Evolutionary conservation across 2,888 invertebrate species (phyloP).

Genomic region (Lumbricus terrestris): DNA sequence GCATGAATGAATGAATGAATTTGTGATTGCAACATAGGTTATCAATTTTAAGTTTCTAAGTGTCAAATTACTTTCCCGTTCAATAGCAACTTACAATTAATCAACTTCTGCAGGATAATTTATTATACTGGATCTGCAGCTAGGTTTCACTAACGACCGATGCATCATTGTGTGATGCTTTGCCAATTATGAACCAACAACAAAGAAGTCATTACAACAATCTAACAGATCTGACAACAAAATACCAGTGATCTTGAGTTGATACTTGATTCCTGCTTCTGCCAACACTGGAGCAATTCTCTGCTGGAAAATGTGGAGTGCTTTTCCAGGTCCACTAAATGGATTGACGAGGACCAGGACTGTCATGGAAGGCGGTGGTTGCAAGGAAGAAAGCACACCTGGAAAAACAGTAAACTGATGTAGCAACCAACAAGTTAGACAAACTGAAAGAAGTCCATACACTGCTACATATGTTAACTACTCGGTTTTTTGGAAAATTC

Average conservation of each 20-base stretch:
- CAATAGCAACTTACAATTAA: background rate
- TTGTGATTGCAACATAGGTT: too few relatives aligned
- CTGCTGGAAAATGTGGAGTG: conserved; percentile 77
- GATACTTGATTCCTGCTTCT: conserved; percentile 83
- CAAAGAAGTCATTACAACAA: background rate
- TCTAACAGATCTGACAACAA: background rate
- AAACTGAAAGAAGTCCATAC: background rate
- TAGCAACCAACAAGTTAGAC: background rate
- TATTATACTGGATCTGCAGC: background rate
- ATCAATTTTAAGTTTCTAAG: too few relatives aligned
- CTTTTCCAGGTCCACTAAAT: conserved; percentile 88
- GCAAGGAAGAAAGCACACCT: background rate
- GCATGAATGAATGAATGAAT: too few relatives aligned
- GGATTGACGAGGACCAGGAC: conserved; percentile 85
- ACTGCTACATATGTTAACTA: background rate
- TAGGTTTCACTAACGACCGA: background rate
- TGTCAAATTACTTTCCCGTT: too few relatives aligned
- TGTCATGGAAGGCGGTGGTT: conserved; percentile 18
- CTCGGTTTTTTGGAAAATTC: too few relatives aligned
- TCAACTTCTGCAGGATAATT: background rate
- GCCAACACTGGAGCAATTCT: conserved; percentile 77
- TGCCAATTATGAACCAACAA: background rate
- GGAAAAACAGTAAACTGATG: background rate
- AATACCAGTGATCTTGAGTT: conserved; percentile 76
- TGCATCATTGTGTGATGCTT: background rate